Evolutionary conservation across 1,140 invertebrate species (phyloP), one percentile per base, ranked within the genome.

Genomic region (Mercenaria mercenaria): DNA sequence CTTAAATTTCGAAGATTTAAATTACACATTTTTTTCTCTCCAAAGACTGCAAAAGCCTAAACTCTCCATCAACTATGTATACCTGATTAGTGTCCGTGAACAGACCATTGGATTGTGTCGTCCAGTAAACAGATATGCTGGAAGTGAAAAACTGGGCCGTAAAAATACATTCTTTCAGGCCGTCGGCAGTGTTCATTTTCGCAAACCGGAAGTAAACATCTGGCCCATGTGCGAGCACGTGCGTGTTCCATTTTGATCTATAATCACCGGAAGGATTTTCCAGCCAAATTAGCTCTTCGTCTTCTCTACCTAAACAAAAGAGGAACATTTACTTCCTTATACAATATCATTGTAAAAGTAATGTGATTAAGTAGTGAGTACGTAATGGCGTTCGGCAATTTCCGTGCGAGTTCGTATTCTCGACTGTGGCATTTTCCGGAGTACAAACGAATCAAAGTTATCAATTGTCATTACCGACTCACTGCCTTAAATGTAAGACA

Each of bases 121-220:
- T 95, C 95, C 95, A 96, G 82, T 95, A 95, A 29, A 96, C 90
- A 20, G 92, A 93, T 0, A 95, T 89, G 56, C 89, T 90, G 67
- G 94, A 90, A 37, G 94, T 93, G 91, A 95, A 96, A 91, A 96
- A 96, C 2, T 94, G 94, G 1, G 94, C 91, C 8, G 91, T 91
- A 20, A 96, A 81, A 50, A 96, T 94, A 56, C 93, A 94, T 56
- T 96, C 94, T 81, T 90, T 93, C 20, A 85, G 87, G 15, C 93
- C 90, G 34, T 93, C 92, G 32, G 91, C 76, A 0, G 94, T 94
- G 1, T 69, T 91, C 29, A 96, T 84, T 69, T 93, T 83, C 13
- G 94, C 80, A 32, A 92, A 90, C 26, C 91, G 92, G 88, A 96
- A 96, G 89, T 94, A 95, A 0, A 95, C 94, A 77, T 96, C 96